phyloP scores from a whole-genome alignment of 2,113 vertebrate genomes.

The Zootoca vivipara region DNA sequence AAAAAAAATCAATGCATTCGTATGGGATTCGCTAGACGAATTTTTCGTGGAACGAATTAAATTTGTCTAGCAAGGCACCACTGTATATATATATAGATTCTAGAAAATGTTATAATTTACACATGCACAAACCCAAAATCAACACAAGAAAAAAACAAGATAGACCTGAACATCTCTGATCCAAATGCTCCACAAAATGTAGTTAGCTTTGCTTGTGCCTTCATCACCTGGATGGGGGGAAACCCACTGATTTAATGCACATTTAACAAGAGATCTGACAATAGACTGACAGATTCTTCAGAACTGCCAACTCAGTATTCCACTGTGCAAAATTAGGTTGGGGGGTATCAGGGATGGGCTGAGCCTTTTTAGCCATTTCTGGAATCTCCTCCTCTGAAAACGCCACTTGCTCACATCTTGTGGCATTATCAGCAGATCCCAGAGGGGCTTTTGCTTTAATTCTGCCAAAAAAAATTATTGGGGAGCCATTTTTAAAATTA shows the following conservation, averaged over 20 bases:
- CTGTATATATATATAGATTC: too few species aligned
- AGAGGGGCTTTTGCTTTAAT: not conserved
- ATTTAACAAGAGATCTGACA: not conserved
- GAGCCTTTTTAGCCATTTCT: not conserved
- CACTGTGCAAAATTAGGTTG: not conserved
- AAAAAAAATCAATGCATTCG: too few species aligned
- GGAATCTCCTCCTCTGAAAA: not conserved
- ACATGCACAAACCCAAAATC: not conserved
- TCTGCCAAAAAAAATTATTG: not conserved
- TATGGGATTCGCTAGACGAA: too few species aligned
- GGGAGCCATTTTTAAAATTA: not conserved
- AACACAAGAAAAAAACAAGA: conserved; percentile 29
- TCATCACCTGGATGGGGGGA: conserved; percentile 79
- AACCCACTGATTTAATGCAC: not conserved
- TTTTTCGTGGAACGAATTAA: too few species aligned
- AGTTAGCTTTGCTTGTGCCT: conserved; percentile 87
- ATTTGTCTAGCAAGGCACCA: too few species aligned
- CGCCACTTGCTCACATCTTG: not conserved
- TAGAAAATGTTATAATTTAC: not conserved
- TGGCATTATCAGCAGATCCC: not conserved
- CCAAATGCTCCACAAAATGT: conserved; percentile 91
- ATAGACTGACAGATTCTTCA: not conserved
- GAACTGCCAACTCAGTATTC: not conserved
- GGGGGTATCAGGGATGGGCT: not conserved
- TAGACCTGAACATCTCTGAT: conserved; percentile 88